phyloP scores from a whole-genome alignment of 2,113 vertebrate genomes.

The Sporophila hypoxantha region DNA sequence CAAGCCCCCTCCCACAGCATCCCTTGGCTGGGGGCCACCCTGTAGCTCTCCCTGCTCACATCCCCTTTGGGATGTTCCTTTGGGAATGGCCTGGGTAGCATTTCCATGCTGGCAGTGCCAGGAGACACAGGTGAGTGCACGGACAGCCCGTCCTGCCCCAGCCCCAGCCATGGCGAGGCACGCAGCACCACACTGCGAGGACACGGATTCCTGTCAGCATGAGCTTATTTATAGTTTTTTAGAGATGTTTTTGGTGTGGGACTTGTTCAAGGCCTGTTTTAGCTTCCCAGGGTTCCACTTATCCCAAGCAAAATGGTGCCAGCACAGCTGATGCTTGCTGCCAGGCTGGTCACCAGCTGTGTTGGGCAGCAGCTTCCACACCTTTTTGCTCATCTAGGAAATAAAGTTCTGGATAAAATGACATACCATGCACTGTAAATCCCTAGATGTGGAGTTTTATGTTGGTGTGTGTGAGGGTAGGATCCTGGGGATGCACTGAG shows the following conservation, averaged over 20 bases:
- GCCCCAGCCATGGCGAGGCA: neutral
- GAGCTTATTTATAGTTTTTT: neutral
- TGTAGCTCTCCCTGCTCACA: neutral
- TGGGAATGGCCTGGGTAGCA: neutral
- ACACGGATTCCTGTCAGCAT: neutral
- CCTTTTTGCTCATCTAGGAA: neutral
- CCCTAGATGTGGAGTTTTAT: neutral
- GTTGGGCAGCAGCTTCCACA: neutral
- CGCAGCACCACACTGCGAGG: accelerated
- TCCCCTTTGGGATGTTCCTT: neutral
- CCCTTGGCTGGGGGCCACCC: neutral
- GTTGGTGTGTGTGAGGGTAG: neutral
- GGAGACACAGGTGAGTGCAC: neutral
- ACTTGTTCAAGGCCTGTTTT: neutral
- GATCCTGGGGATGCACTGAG: neutral
- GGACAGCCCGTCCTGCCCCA: neutral
- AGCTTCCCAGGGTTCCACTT: neutral
- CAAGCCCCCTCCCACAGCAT: neutral
- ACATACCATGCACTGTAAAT: neutral
- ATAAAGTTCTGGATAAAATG: neutral
- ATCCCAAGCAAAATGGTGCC: neutral
- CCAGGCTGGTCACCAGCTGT: neutral
- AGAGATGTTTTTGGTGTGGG: neutral
- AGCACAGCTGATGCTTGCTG: neutral
- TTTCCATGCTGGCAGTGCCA: neutral